These are phyloP conservation scores for Nesometra sesokonis DNA, from an alignment of 35 echinoderm and acorn worm species.

Conservation along the genomic window DNA sequence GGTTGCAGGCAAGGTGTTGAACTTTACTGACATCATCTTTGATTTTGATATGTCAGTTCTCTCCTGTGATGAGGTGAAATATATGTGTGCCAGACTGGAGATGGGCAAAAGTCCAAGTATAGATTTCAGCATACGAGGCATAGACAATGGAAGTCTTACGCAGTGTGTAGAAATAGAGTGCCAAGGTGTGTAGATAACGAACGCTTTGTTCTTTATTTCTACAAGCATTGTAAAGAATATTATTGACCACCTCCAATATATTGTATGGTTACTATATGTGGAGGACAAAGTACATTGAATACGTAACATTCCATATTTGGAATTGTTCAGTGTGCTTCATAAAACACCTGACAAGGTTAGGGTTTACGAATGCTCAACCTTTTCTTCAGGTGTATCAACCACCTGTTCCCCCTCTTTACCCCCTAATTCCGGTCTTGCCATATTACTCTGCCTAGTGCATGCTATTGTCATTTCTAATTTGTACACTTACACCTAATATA, in stretches of 20 bases:
- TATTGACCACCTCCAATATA: background rate
- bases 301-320: background rate
- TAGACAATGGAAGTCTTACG: background rate
- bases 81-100: background rate
- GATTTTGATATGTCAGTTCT: background rate
- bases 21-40: background rate
- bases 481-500: background rate
- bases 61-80: background rate
- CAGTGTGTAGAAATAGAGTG: background rate
- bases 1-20: background rate
- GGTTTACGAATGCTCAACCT: background rate
- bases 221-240: background rate
- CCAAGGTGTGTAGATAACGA: background rate
- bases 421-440: background rate
- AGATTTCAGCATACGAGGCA: background rate
- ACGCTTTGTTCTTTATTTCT: background rate
- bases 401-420: background rate
- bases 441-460: background rate
- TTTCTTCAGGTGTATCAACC: background rate
- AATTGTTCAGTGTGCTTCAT: background rate
- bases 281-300: background rate
- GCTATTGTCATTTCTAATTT: background rate
- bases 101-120: background rate
- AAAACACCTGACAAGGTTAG: background rate
- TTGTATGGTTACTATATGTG: background rate